Evolutionary conservation across 2,113 vertebrate genomes (phyloP).

Genomic region (Ptilonorhynchus violaceus): DNA sequence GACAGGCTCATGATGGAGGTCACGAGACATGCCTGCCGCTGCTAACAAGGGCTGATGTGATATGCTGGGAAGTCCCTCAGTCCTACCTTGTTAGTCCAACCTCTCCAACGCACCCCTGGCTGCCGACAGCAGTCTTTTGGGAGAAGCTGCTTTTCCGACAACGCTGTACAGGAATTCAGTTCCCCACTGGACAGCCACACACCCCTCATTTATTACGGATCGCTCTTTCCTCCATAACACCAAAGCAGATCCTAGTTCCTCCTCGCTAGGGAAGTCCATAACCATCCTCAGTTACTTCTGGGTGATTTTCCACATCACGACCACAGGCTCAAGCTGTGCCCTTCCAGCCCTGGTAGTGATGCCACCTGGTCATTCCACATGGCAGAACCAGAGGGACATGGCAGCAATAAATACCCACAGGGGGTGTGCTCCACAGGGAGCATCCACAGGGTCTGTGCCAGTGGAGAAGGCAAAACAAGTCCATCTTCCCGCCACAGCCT

Average conservation of each 20-base stretch:
- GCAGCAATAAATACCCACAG: background rate
- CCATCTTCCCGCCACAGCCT: background rate
- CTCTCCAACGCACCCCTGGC: background rate
- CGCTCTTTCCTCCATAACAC: rapidly evolving
- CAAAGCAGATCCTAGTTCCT: background rate
- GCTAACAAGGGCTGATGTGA: constrained; percentile 20
- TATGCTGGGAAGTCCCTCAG: background rate
- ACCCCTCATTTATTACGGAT: background rate
- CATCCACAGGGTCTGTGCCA: background rate
- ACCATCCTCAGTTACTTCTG: background rate
- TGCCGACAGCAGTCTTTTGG: background rate
- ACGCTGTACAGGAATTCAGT: background rate
- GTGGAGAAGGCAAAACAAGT: background rate
- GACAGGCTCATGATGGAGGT: constrained; percentile 37
- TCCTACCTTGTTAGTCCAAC: background rate
- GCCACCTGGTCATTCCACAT: background rate
- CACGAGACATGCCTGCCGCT: background rate
- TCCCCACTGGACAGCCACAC: background rate
- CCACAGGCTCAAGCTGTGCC: background rate
- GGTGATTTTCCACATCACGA: background rate
- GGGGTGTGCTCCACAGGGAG: background rate
- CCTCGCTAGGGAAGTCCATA: background rate
- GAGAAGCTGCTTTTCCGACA: background rate
- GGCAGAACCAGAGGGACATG: rapidly evolving
- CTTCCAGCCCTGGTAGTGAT: background rate